These are phyloP conservation scores for Hyalella azteca DNA, from an alignment of 2,888 invertebrate species.

Conservation along the genomic window DNA sequence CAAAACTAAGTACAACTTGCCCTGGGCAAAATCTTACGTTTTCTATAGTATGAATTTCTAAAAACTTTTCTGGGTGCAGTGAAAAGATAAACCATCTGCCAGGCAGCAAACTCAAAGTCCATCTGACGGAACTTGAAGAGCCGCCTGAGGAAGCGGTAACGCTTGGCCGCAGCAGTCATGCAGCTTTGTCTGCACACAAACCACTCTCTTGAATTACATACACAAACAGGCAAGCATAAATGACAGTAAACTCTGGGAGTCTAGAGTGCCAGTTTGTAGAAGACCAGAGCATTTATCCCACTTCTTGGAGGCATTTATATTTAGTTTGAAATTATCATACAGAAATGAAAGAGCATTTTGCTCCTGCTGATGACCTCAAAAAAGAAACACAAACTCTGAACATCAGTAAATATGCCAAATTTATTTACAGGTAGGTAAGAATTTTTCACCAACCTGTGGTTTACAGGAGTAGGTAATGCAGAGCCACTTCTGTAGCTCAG, in stretches of 20 bases:
- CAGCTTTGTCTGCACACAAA: conserved; percentile 63
- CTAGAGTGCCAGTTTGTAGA: too few species aligned
- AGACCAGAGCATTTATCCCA: too few species aligned
- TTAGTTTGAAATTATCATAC: background rate
- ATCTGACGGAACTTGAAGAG: conserved; percentile 92
- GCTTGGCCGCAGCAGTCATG: conserved; percentile 84
- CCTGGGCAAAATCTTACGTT: conserved; percentile 75
- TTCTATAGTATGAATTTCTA: conserved; percentile 95
- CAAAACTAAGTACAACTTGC: background rate
- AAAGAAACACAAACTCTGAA: background rate
- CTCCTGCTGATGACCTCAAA: background rate
- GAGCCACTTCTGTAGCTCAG: conserved; percentile 49
- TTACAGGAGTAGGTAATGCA: conserved; percentile 52
- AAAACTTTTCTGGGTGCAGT: conserved; percentile 95
- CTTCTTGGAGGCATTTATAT: background rate
- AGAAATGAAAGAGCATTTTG: background rate
- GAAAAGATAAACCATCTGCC: conserved; percentile 98
- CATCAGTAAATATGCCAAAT: background rate
- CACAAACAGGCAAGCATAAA: background rate
- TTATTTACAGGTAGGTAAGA: background rate
- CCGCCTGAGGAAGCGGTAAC: conserved; percentile 83
- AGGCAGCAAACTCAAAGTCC: conserved; percentile 99
- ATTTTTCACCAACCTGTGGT: conserved; percentile 45
- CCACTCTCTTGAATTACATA: background rate
- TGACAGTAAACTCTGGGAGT: background rate